Conservation (phyloP, 2,797 vertebrate species). For the Coccyzus lansbergi region DNA sequence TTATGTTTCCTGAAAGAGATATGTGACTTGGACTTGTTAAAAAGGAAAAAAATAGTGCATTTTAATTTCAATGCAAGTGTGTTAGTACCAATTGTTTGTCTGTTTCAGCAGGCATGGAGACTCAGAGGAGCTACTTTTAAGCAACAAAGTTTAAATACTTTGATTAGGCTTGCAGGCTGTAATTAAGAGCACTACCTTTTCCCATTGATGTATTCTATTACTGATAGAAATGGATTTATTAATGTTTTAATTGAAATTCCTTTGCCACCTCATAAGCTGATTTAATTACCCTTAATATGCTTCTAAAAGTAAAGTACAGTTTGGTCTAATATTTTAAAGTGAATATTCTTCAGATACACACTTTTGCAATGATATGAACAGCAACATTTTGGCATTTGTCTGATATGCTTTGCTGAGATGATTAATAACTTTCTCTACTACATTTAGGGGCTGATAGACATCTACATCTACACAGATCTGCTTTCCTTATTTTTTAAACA, state of each 20-base stretch:
- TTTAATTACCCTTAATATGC: not conserved
- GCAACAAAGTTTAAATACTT: not conserved
- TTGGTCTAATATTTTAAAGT: not conserved
- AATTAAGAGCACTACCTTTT: not conserved
- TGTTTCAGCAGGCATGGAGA: not conserved
- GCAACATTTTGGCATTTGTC: not conserved
- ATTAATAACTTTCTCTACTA: not conserved
- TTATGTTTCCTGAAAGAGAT: not conserved
- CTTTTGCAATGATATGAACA: not conserved
- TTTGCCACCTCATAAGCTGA: not conserved
- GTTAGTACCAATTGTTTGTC: not conserved
- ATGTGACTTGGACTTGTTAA: not conserved
- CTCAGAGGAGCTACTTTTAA: not conserved
- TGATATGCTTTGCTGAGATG: not conserved
- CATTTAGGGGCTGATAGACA: not conserved
- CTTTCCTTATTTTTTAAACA: not conserved
- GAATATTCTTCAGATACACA: not conserved
- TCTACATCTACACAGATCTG: not conserved
- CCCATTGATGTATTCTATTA: not conserved
- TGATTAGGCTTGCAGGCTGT: not conserved
- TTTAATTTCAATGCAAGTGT: not conserved
- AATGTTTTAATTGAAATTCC: not conserved
- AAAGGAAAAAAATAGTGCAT: not conserved
- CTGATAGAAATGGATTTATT: not conserved
- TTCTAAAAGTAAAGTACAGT: not conserved